Percentiles rank a stretch among this genome's conserved stretches.
These are phyloP conservation scores for Gambusia yucatana DNA, from an alignment of 2,797 vertebrate species.

Conservation along the genomic window DNA sequence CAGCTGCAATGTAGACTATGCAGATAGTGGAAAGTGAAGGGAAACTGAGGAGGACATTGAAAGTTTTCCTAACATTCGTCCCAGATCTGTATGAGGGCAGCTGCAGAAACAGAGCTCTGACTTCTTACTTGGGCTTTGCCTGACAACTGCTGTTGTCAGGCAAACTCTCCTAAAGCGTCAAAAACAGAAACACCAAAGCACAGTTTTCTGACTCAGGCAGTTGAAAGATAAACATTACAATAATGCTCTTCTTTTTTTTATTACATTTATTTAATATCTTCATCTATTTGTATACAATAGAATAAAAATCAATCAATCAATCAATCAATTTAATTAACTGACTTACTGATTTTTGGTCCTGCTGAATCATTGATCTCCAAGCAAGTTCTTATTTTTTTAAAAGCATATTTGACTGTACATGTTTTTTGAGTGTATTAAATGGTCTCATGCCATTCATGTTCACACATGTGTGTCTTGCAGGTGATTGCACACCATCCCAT, in stretches of 20 bases:
- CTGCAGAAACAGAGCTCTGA: neutral
- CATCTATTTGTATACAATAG: neutral
- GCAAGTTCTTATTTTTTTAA: neutral
- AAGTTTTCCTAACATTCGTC: neutral
- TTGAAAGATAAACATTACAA: neutral
- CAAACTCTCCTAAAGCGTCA: neutral
- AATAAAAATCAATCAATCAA: neutral
- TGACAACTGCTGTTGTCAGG: neutral
- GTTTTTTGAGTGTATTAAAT: neutral
- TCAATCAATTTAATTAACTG: neutral
- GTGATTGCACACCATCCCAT: conserved; percentile 97
- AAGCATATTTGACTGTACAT: neutral
- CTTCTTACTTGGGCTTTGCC: neutral
- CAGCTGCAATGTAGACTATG: neutral
- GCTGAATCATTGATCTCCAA: neutral
- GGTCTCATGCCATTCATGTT: neutral
- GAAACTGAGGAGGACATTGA: neutral
- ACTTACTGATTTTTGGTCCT: neutral
- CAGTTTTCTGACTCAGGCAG: neutral
- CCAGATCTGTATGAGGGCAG: neutral
- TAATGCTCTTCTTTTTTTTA: neutral
- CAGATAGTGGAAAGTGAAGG: neutral
- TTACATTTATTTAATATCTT: neutral
- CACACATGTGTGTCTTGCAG: conserved; percentile 71
- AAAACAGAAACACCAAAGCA: neutral